phyloP scores from a whole-genome alignment of 2,797 vertebrate species.

The Coracias cyanogaster region DNA sequence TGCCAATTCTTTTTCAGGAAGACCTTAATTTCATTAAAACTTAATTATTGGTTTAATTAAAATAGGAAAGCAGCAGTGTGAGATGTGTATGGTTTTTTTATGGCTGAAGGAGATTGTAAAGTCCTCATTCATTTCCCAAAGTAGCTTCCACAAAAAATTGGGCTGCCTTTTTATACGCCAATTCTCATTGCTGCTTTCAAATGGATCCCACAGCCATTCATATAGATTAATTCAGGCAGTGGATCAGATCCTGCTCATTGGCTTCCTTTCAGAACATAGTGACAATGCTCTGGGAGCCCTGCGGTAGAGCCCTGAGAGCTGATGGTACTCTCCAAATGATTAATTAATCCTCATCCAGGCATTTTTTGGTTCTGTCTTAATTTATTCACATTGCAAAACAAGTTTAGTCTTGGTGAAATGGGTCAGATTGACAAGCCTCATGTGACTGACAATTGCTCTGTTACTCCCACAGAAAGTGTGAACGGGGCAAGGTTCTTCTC shows the following conservation, averaged over 20 bases:
- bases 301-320: not conserved
- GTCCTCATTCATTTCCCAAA: constrained; percentile 71
- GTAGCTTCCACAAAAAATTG: constrained; percentile 65
- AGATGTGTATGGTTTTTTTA: constrained; percentile 66
- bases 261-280: constrained; percentile 68
- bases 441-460: constrained; percentile 14
- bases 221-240: constrained; percentile 63
- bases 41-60: constrained; percentile 81
- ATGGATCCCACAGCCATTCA: constrained; percentile 73
- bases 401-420: constrained; percentile 10
- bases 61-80: constrained; percentile 67
- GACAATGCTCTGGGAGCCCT: not conserved
- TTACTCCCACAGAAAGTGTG: not conserved
- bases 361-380: constrained; percentile 41
- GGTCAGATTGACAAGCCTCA: not conserved
- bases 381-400: constrained; percentile 59
- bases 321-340: constrained; percentile 53
- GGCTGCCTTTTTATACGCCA: constrained; percentile 70
- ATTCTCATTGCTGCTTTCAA: constrained; percentile 72
- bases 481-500: not conserved
- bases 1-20: constrained; percentile 50
- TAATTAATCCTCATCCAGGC: constrained; percentile 69
- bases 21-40: constrained; percentile 76
- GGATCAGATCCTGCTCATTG: constrained; percentile 72
- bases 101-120: constrained; percentile 67